Percentiles rank a stretch among this genome's conserved stretches.
phyloP scores from a whole-genome alignment of 2,797 vertebrate species.

The Oryzias sinensis region DNA sequence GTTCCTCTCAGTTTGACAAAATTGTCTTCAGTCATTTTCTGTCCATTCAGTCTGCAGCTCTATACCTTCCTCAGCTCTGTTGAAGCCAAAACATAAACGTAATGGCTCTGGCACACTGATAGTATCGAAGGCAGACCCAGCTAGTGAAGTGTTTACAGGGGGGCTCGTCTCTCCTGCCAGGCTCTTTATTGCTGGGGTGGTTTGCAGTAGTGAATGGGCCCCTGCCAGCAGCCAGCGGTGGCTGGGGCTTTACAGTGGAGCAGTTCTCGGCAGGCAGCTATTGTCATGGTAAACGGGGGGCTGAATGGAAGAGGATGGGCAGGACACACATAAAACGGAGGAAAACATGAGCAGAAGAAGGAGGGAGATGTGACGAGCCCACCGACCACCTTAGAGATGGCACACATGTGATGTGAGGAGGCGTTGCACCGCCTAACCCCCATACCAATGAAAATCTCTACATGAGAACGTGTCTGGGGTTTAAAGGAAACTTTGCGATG shows the following conservation, averaged over 20 bases:
- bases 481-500: too few species aligned
- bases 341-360: conserved; percentile 48
- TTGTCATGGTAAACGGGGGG: conserved; percentile 70
- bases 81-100: conserved; percentile 61
- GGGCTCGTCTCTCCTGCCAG: conserved; percentile 41
- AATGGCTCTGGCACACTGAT: conserved; percentile 21
- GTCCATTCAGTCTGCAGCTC: conserved; percentile 44
- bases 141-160: conserved; percentile 59
- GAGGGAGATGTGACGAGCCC: conserved; percentile 42
- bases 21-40: conserved; percentile 55
- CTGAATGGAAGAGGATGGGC: conserved; percentile 69
- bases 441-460: neutral
- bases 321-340: conserved; percentile 72
- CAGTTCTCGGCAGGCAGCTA: conserved; percentile 60
- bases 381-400: conserved; percentile 70
- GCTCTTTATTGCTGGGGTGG: conserved; percentile 56
- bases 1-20: conserved; percentile 41
- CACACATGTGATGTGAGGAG: conserved; percentile 25
- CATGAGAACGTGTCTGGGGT: too few species aligned
- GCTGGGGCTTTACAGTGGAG: conserved; percentile 51
- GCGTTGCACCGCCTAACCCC: neutral
- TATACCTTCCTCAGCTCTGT: conserved; percentile 23
- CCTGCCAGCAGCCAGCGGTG: conserved; percentile 62
- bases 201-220: conserved; percentile 56
- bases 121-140: conserved; percentile 54